Conservation (phyloP, 2,113 vertebrate species). For the Heterotis niloticus region DNA sequence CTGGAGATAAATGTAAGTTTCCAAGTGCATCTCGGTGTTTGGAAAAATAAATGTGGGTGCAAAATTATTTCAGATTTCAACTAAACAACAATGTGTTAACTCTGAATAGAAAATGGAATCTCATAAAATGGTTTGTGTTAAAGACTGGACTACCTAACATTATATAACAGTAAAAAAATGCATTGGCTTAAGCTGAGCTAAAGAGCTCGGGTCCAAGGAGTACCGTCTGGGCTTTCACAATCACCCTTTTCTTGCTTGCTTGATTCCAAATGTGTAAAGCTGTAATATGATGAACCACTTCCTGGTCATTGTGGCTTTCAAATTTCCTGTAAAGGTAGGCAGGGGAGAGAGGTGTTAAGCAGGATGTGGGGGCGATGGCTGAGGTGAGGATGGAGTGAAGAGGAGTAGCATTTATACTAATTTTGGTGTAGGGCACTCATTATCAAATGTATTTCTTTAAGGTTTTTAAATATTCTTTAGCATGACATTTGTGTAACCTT, state of each 20-base stretch:
- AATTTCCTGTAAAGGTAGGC: slow-evolving; percentile 16
- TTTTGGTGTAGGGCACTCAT: neutral
- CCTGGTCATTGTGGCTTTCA: slow-evolving; percentile 5
- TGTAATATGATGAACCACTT: neutral
- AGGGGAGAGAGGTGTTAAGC: neutral
- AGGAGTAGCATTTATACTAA: neutral
- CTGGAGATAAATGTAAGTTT: neutral
- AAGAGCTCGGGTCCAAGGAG: too few species aligned
- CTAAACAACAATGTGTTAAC: too few species aligned
- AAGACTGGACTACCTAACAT: too few species aligned
- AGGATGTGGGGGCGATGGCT: neutral
- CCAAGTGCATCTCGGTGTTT: neutral
- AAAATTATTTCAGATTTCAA: too few species aligned
- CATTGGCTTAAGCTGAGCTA: too few species aligned
- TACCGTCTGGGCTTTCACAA: neutral
- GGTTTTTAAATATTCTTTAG: too few species aligned
- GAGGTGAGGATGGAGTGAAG: neutral
- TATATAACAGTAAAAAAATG: too few species aligned
- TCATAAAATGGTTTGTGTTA: too few species aligned
- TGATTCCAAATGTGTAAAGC: neutral
- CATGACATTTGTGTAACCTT: too few species aligned
- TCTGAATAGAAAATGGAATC: too few species aligned
- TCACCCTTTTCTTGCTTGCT: neutral
- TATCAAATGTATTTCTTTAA: too few species aligned
- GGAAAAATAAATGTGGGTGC: too few species aligned